These are phyloP conservation scores for Silurus aristotelis DNA, from an alignment of 2,797 vertebrate species.

Conservation along the genomic window DNA sequence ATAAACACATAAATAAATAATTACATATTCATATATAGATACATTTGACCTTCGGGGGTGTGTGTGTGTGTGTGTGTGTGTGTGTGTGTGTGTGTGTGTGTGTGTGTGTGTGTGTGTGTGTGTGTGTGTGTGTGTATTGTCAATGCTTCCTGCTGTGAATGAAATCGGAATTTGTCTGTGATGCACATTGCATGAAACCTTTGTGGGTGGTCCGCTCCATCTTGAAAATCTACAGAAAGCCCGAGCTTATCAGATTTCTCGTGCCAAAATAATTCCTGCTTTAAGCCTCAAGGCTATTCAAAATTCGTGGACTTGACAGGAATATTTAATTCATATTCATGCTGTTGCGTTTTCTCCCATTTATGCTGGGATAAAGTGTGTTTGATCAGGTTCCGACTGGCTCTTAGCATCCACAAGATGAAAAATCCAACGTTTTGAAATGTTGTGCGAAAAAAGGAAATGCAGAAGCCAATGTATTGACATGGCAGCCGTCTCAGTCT, in stretches of 20 bases:
- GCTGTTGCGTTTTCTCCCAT: slow-evolving; percentile 71
- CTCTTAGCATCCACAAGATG: slow-evolving; percentile 58
- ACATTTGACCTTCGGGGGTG: not conserved
- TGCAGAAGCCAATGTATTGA: slow-evolving; percentile 32
- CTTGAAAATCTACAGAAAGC: slow-evolving; percentile 60
- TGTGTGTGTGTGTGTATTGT: not conserved
- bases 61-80: not conserved
- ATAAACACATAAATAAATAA: too few relatives aligned
- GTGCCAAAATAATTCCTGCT: slow-evolving; percentile 68
- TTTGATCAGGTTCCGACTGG: slow-evolving; percentile 70
- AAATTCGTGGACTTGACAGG: slow-evolving; percentile 71
- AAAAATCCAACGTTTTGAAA: slow-evolving; percentile 30
- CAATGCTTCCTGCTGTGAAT: not conserved
- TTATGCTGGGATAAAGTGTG: slow-evolving; percentile 77
- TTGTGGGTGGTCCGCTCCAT: slow-evolving; percentile 46
- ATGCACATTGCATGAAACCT: slow-evolving; percentile 20
- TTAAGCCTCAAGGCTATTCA: slow-evolving; percentile 68
- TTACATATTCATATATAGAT: not conserved
- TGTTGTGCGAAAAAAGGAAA: slow-evolving; percentile 18
- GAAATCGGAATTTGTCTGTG: not conserved
- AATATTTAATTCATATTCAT: slow-evolving; percentile 79
- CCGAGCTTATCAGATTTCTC: slow-evolving; percentile 64
- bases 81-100: not conserved
- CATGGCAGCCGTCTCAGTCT: slow-evolving; percentile 4
- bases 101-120: not conserved